phyloP scores from a whole-genome alignment of 2,888 invertebrate species.

The Itoplectis maculator region DNA sequence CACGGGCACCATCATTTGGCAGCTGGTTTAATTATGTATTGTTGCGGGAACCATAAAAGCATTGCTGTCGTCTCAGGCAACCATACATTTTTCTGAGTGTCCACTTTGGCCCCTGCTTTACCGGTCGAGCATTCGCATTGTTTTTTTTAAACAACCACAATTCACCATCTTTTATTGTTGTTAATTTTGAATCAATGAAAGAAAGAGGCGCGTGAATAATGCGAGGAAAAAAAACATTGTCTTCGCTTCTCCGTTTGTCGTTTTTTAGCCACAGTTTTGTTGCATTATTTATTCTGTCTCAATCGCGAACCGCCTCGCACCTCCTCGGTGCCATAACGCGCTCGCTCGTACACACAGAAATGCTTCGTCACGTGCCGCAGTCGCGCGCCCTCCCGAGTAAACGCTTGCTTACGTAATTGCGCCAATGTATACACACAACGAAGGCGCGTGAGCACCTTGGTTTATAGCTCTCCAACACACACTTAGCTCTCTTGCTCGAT shows the following conservation, averaged over 20 bases:
- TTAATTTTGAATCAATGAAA: too few species aligned
- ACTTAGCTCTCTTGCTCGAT: neutral
- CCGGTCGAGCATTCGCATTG: too few species aligned
- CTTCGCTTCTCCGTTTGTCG: neutral
- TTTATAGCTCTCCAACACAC: neutral
- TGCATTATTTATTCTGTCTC: constrained; percentile 17
- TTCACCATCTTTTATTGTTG: too few species aligned
- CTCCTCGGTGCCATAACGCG: neutral
- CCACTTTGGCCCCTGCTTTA: too few species aligned
- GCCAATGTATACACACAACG: constrained; percentile 12
- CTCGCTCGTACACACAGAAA: constrained; percentile 5
- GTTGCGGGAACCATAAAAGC: too few species aligned
- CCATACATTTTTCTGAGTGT: too few species aligned
- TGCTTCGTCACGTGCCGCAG: constrained; percentile 48
- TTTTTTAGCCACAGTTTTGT: neutral
- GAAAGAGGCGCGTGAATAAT: too few species aligned
- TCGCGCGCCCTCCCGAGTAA: constrained; percentile 27
- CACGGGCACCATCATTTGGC: too few species aligned
- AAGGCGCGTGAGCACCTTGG: neutral
- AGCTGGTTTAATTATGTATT: too few species aligned
- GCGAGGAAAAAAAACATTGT: neutral
- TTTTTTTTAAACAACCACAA: too few species aligned
- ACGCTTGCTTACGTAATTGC: constrained; percentile 56
- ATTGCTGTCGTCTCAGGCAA: too few species aligned
- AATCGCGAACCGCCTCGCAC: constrained; percentile 15